Percentiles rank a stretch among this genome's conserved stretches.
Evolutionary conservation across 2,113 vertebrate genomes (phyloP).

Genomic region (Terrapene triunguis): DNA sequence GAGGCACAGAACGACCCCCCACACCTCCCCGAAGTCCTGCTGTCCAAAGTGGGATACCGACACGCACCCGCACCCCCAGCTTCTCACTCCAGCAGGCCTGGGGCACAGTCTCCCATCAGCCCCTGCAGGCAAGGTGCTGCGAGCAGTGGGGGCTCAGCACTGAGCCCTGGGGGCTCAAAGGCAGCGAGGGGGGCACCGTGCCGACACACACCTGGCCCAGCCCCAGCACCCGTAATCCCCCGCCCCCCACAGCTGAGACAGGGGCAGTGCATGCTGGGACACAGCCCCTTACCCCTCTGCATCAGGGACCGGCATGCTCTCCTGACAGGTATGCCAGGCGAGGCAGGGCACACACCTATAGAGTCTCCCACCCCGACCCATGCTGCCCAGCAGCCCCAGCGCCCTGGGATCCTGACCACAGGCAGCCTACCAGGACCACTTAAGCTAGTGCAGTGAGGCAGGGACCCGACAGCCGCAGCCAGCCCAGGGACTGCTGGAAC

Average conservation of each 20-base stretch:
- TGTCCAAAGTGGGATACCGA: no score
- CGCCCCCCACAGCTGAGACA: neutral
- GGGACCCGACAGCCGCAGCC: no score
- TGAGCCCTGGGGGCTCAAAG: no score
- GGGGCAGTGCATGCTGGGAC: neutral
- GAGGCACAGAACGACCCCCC: neutral
- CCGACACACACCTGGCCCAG: neutral
- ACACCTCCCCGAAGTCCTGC: neutral
- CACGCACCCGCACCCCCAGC: neutral
- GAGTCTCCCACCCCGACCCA: neutral
- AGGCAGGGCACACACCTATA: neutral
- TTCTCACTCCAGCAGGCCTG: neutral
- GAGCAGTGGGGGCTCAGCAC: no score
- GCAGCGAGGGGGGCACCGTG: neutral
- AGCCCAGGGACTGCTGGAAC: neutral
- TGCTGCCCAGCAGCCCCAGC: neutral
- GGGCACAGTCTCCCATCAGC: neutral
- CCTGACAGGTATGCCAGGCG: neutral
- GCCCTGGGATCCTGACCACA: neutral
- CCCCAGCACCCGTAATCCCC: neutral
- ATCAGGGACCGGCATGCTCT: neutral
- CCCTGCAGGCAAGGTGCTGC: no score
- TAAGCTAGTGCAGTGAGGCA: neutral
- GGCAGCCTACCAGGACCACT: neutral
- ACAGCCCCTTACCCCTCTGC: neutral